Evolutionary conservation across 2,797 vertebrate genomes (phyloP).

Genomic region (Onychomys leucogaster): DNA sequence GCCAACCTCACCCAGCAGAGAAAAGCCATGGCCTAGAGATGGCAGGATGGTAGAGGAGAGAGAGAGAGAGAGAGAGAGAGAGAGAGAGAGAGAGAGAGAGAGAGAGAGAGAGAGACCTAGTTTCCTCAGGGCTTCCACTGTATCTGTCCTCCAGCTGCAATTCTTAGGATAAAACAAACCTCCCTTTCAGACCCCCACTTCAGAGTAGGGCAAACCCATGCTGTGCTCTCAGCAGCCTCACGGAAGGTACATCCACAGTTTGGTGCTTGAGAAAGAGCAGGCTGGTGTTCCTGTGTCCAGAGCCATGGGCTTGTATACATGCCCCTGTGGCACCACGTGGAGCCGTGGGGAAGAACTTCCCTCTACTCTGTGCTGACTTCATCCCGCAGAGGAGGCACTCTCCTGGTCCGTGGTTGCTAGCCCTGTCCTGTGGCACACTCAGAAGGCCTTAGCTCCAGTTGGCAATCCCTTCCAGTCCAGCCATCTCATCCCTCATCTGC

Average conservation of each 20-base stretch:
- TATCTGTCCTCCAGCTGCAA: background rate
- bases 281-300: too few relatives aligned
- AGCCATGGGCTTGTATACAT: accelerated
- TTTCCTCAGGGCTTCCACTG: background rate
- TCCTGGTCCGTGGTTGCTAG: background rate
- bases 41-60: background rate
- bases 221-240: background rate
- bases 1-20: background rate
- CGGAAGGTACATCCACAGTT: background rate
- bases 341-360: background rate
- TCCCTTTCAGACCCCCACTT: background rate
- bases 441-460: background rate
- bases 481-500: background rate
- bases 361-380: background rate
- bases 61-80: background rate
- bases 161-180: background rate
- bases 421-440: background rate
- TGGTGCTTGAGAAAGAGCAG: background rate
- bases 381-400: background rate
- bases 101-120: background rate
- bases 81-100: background rate
- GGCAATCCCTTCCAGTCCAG: background rate
- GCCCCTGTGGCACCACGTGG: accelerated
- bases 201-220: background rate
- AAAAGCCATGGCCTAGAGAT: background rate